A percentile compares a stretch with the other conserved stretches of the same genome.
These are phyloP conservation scores for Baronia brevicornis DNA, from an alignment of 2,888 invertebrate species.

Conservation along the genomic window DNA sequence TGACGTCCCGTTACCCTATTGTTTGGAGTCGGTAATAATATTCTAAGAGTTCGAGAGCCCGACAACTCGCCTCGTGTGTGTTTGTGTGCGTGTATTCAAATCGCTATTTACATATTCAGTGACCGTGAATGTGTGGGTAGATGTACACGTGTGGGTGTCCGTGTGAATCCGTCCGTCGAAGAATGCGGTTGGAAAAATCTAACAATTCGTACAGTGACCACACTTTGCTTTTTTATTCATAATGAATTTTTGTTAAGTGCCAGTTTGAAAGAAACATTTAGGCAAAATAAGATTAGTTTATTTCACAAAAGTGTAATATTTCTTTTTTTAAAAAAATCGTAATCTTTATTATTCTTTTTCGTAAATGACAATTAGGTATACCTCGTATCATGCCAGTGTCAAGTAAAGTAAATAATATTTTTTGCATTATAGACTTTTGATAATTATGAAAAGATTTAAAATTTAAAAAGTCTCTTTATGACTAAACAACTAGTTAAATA, in stretches of 20 bases:
- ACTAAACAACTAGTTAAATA: no score
- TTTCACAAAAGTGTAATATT: no score
- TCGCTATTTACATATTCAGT: constrained; percentile 65
- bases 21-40: constrained; percentile 25
- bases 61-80: constrained; percentile 23
- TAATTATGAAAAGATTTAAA: no score
- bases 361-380: no score
- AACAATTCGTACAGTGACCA: constrained; percentile 43
- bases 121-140: constrained; percentile 59
- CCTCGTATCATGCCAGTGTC: no score
- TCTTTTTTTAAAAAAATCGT: no score
- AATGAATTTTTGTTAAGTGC: constrained; percentile 20
- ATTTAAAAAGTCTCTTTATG: no score
- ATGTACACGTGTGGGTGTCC: constrained; percentile 40
- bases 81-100: constrained; percentile 43
- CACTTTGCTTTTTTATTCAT: no score
- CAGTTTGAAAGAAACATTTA: constrained; percentile 6
- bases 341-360: no score
- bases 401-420: no score
- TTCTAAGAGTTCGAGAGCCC: constrained; percentile 21
- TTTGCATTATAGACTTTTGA: no score
- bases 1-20: constrained; percentile 31
- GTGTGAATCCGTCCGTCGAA: constrained; percentile 60
- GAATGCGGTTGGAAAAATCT: constrained; percentile 60
- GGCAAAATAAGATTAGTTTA: not conserved